Evolutionary conservation across 1,140 invertebrate genomes (phyloP).

Genomic region (Lerema accius): DNA sequence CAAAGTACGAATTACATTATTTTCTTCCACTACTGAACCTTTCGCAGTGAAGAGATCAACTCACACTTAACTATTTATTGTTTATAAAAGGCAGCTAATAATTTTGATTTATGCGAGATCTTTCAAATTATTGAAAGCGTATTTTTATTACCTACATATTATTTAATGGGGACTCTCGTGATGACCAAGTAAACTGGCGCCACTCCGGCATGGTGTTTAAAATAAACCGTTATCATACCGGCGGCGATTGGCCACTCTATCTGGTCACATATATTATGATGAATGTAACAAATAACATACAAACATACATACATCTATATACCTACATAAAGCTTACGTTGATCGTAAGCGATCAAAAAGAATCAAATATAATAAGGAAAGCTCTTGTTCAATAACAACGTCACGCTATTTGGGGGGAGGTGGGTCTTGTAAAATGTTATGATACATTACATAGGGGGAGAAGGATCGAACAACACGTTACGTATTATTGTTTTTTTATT

Average conservation of each 20-base stretch:
- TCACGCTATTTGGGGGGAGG: too few species aligned
- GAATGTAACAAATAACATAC: conserved; percentile 15
- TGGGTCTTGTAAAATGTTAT: too few species aligned
- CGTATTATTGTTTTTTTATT: too few species aligned
- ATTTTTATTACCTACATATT: conserved; percentile 15
- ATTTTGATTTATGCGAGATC: conserved; percentile 11
- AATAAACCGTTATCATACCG: conserved; percentile 19
- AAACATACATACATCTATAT: not conserved
- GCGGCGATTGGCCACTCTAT: conserved; percentile 15
- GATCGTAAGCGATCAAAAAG: too few species aligned
- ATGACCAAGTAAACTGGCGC: conserved; percentile 13
- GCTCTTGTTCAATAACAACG: too few species aligned
- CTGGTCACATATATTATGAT: conserved; percentile 15
- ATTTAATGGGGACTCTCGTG: conserved; percentile 9
- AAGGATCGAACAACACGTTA: too few species aligned
- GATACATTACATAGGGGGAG: too few species aligned
- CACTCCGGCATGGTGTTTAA: conserved; percentile 19
- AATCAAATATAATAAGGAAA: too few species aligned
- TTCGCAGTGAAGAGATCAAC: not conserved
- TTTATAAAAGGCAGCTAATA: conserved; percentile 6
- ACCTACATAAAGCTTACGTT: too few species aligned
- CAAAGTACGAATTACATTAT: too few species aligned
- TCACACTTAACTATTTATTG: not conserved
- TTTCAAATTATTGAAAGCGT: conserved; percentile 17
- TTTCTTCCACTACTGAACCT: not conserved